These are phyloP conservation scores for Cisticola juncidis DNA, from an alignment of 2,113 vertebrate genomes.

Conservation along the genomic window DNA sequence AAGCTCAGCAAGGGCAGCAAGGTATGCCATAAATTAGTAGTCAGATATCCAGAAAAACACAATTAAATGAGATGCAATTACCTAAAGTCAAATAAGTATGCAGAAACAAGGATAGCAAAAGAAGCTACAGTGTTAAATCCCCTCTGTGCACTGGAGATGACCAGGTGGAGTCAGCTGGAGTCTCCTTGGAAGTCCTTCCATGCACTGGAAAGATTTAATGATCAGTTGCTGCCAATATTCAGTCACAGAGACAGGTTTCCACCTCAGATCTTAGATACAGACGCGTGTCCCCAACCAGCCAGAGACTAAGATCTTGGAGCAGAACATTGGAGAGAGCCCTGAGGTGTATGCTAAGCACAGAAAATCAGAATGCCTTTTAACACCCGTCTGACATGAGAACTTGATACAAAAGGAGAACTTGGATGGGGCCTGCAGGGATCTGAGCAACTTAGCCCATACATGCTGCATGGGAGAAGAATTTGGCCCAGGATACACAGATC, in stretches of 20 bases:
- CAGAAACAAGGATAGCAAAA: background rate
- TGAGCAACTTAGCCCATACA: fast-evolving
- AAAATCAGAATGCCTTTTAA: background rate
- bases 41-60: background rate
- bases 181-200: background rate
- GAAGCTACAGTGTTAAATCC: background rate
- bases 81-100: background rate
- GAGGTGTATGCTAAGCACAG: background rate
- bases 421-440: background rate
- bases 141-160: background rate
- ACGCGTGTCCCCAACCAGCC: fast-evolving
- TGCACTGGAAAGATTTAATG: background rate
- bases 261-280: background rate
- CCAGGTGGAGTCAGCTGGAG: background rate
- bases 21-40: background rate
- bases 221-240: background rate
- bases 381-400: fast-evolving
- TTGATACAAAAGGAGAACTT: background rate
- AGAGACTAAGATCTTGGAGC: background rate
- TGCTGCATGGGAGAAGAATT: fast-evolving
- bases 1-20: background rate
- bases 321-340: background rate
- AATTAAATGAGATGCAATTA: background rate
- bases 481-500: background rate
- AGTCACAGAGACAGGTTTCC: background rate